A percentile compares a stretch with the other conserved stretches of the same genome.
Evolutionary conservation across 1,140 invertebrate species (phyloP).

Genomic region (Centruroides sculpturatus): DNA sequence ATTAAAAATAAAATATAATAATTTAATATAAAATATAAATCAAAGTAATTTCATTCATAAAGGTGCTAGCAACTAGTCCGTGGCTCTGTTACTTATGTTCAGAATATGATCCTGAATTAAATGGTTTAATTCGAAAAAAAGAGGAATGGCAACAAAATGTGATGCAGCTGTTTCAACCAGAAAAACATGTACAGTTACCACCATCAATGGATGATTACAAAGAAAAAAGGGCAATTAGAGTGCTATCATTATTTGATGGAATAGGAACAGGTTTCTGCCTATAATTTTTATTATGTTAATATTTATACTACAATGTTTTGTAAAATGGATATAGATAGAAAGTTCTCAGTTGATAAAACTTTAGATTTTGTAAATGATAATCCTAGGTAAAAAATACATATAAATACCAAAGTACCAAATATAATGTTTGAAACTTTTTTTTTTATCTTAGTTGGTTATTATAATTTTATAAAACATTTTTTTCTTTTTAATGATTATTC

Average conservation of each 20-base stretch:
- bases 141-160: constrained; percentile 22
- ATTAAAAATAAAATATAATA: too few species aligned
- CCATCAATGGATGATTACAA: not conserved
- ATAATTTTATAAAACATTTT: too few species aligned
- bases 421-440: too few species aligned
- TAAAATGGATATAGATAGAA: too few species aligned
- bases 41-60: not conserved
- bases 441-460: too few species aligned
- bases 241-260: constrained; percentile 43
- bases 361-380: too few species aligned
- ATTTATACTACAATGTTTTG: not conserved
- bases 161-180: constrained; percentile 18
- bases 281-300: not conserved
- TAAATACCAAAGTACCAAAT: too few species aligned
- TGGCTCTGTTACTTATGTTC: constrained; percentile 26
- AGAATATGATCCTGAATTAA: constrained; percentile 3
- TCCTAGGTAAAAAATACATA: too few species aligned
- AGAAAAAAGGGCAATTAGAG: constrained; percentile 28
- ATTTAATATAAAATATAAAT: not conserved
- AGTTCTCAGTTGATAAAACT: too few species aligned
- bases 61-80: constrained; percentile 13
- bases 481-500: too few species aligned
- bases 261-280: constrained; percentile 34
- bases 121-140: constrained; percentile 17
- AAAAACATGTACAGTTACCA: not conserved